Evolutionary conservation across 1,140 invertebrate genomes (phyloP).

Genomic region (Hypsibius dujardini): DNA sequence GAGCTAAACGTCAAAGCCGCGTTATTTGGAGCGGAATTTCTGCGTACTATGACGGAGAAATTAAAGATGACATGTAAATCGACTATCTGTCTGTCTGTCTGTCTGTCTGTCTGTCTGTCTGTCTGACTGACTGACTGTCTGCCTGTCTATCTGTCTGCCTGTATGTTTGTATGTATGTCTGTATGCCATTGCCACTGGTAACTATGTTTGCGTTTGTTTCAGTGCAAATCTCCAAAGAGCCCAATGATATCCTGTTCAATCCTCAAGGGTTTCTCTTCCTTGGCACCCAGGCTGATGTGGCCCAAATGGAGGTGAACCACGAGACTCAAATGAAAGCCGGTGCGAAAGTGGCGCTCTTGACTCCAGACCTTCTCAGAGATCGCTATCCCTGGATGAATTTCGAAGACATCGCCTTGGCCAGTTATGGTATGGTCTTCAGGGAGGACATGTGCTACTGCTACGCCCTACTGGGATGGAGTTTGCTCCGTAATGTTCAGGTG

Average conservation of each 20-base stretch:
- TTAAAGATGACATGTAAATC: no score
- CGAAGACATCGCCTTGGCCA: slow-evolving; percentile 53
- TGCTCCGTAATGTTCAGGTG: no score
- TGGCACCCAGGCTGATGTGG: slow-evolving; percentile 53
- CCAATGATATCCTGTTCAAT: slow-evolving; percentile 58
- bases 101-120: slow-evolving; percentile 1
- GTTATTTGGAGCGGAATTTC: slow-evolving; percentile 68
- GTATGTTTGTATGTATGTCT: no score
- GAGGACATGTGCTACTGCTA: no score
- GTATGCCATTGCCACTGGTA: no score
- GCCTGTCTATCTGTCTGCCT: no score
- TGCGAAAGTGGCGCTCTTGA: slow-evolving; percentile 56
- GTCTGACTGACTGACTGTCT: no score
- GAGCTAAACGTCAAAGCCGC: slow-evolving; percentile 85
- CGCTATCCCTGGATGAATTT: slow-evolving; percentile 82
- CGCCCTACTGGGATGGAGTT: no score
- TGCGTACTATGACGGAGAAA: slow-evolving; percentile 55
- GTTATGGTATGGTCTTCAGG: slow-evolving; percentile 39
- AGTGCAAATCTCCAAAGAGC: no score
- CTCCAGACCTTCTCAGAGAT: slow-evolving; percentile 44
- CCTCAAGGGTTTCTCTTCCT: slow-evolving; percentile 74
- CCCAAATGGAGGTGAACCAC: slow-evolving; percentile 52
- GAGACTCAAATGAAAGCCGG: slow-evolving; percentile 60
- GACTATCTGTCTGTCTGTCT: slow-evolving; percentile 3
- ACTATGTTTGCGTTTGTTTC: no score